Evolutionary conservation across 2,888 invertebrate species (phyloP).

Genomic region (Synergus laeviventris): DNA sequence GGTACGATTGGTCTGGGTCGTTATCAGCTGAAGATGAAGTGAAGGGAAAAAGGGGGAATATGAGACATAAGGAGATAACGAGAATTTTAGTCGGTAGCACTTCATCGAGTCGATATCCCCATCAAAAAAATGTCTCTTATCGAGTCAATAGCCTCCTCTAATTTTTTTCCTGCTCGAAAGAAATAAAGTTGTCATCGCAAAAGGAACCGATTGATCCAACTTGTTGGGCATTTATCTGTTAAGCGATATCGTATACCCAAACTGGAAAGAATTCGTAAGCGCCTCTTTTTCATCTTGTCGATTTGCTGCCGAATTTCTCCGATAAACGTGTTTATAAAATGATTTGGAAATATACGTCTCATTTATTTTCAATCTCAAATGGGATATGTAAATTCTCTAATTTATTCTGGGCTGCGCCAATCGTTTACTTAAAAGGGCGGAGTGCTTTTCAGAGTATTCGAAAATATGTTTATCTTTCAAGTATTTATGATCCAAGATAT

Average conservation of each 20-base stretch:
- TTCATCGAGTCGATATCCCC: conserved; percentile 1
- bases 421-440: conserved; percentile 34
- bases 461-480: conserved; percentile 20
- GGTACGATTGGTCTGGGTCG: background rate
- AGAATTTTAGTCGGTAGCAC: conserved; percentile 38
- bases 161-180: conserved; percentile 24
- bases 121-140: conserved; percentile 21
- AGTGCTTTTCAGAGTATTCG: conserved; percentile 16
- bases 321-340: conserved; percentile 33
- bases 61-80: conserved; percentile 8
- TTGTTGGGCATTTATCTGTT: conserved; percentile 34
- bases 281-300: conserved; percentile 28
- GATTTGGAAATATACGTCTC: conserved; percentile 37
- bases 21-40: background rate
- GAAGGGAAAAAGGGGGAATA: background rate
- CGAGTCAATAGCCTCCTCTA: background rate
- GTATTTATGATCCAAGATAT: conserved; percentile 9
- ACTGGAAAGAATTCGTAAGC: conserved; percentile 24
- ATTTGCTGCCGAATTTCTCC: conserved; percentile 34
- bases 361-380: conserved; percentile 41
- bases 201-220: conserved; percentile 37
- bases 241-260: conserved; percentile 34
- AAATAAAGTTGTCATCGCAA: conserved; percentile 37
- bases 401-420: conserved; percentile 10
- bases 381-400: conserved; percentile 37